phyloP scores from a whole-genome alignment of 2,113 vertebrate species.

The Mohoua ochrocephala region DNA sequence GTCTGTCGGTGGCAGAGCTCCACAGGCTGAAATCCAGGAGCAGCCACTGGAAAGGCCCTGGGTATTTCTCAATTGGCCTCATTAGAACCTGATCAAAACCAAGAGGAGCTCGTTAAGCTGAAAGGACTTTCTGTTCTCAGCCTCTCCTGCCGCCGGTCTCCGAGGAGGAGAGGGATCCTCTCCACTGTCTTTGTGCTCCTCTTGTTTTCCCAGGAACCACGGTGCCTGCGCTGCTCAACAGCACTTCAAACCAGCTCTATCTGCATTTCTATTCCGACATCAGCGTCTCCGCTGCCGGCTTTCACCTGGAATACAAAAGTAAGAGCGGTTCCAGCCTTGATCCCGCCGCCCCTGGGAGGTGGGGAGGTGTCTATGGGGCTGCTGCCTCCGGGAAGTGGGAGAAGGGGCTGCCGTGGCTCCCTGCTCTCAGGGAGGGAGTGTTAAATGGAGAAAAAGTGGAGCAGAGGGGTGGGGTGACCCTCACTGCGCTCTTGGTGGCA shows the following conservation, averaged over 20 bases:
- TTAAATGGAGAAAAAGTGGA: neutral
- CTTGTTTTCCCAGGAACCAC: constrained; percentile 82
- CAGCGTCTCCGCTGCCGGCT: constrained; percentile 95
- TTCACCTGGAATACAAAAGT: constrained; percentile 99
- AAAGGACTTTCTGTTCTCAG: constrained; percentile 10
- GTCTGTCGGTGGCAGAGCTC: neutral
- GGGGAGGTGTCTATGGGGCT: neutral
- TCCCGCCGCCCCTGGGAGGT: neutral
- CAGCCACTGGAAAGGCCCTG: neutral
- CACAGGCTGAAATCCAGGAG: neutral
- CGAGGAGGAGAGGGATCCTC: neutral
- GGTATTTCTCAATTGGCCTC: constrained; percentile 5
- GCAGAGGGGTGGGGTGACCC: neutral
- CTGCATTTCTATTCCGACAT: constrained; percentile 98
- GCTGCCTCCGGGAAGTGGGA: neutral
- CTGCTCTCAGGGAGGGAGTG: neutral
- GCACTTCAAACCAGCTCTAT: constrained; percentile 98
- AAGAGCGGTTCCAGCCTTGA: constrained; percentile 53
- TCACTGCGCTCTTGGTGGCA: neutral
- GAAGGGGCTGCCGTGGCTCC: neutral
- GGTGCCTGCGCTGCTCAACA: constrained; percentile 93
- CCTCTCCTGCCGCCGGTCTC: neutral
- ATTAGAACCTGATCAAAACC: constrained; percentile 34
- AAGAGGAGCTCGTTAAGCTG: neutral
- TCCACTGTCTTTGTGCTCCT: neutral